A percentile compares a stretch with the other conserved stretches of the same genome.
phyloP scores from a whole-genome alignment of 2,888 invertebrate species.

The Sminthurides aquaticus region DNA sequence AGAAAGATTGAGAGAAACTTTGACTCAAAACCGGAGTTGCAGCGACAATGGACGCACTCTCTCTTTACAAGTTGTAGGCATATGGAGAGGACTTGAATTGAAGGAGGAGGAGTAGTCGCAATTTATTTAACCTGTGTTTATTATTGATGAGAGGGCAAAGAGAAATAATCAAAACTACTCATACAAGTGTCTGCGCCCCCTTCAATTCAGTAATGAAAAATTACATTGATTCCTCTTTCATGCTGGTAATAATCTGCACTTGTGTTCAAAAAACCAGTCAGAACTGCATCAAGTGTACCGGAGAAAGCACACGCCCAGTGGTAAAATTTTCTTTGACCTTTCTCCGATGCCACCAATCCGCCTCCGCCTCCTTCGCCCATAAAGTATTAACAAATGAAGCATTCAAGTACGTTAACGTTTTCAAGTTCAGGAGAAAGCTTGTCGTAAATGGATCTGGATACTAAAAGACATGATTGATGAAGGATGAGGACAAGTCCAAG shows the following conservation, averaged over 20 bases:
- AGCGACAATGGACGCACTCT: too few species aligned
- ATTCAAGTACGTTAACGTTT: too few species aligned
- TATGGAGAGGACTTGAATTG: background rate
- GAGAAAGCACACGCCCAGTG: background rate
- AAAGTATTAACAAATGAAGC: too few species aligned
- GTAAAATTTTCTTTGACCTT: background rate
- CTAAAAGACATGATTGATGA: too few species aligned
- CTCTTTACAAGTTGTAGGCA: background rate
- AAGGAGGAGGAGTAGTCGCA: background rate
- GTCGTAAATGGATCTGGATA: too few species aligned
- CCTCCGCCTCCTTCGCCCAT: too few species aligned
- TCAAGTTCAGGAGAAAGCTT: too few species aligned
- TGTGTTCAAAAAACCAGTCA: background rate
- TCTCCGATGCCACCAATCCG: too few species aligned
- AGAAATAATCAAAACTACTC: background rate
- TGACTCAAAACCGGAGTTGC: too few species aligned
- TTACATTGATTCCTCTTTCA: background rate
- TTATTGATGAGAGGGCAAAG: background rate
- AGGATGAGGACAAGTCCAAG: too few species aligned
- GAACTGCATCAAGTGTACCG: background rate
- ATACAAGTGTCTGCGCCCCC: background rate
- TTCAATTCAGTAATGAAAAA: background rate
- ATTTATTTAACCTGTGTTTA: background rate
- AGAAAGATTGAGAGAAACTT: too few species aligned
- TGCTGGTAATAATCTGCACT: background rate